Percentiles rank a stretch among this genome's conserved stretches.
Evolutionary conservation across 2,888 invertebrate species (phyloP).

Genomic region (Lacanobia oleracea): DNA sequence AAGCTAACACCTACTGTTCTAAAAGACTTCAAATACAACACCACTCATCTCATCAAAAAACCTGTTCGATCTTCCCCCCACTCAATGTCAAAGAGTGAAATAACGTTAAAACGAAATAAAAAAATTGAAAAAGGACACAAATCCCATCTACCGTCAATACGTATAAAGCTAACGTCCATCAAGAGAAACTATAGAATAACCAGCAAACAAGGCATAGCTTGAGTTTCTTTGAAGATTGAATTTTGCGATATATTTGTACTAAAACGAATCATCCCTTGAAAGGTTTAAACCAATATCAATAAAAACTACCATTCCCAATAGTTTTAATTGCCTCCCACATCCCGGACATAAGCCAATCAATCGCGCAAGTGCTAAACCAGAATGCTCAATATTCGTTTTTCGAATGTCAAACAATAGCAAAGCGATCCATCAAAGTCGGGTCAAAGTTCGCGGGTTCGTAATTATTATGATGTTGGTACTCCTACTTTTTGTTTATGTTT

Average conservation of each 20-base stretch:
- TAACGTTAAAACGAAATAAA: too few relatives aligned
- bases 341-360: conserved; percentile 30
- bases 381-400: conserved; percentile 51
- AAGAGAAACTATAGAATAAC: not conserved
- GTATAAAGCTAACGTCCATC: not conserved
- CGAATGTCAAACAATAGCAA: conserved; percentile 41
- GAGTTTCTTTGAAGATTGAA: not conserved
- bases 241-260: too few relatives aligned
- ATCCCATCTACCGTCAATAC: not conserved
- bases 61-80: too few relatives aligned
- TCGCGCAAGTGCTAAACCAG: conserved; percentile 24
- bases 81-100: too few relatives aligned
- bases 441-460: conserved; percentile 27
- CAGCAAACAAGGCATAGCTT: not conserved
- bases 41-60: too few relatives aligned
- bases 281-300: conserved; percentile 31
- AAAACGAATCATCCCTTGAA: not conserved
- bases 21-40: too few relatives aligned
- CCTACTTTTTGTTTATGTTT: conserved; percentile 22
- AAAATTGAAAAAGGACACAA: not conserved
- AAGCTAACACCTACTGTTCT: too few relatives aligned
- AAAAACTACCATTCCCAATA: conserved; percentile 27
- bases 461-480: conserved; percentile 21
- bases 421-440: conserved; percentile 42
- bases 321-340: conserved; percentile 33